Percentiles rank a stretch among this genome's conserved stretches.
phyloP scores from a whole-genome alignment of 2,888 invertebrate species.

The Ochlodes sylvanus region DNA sequence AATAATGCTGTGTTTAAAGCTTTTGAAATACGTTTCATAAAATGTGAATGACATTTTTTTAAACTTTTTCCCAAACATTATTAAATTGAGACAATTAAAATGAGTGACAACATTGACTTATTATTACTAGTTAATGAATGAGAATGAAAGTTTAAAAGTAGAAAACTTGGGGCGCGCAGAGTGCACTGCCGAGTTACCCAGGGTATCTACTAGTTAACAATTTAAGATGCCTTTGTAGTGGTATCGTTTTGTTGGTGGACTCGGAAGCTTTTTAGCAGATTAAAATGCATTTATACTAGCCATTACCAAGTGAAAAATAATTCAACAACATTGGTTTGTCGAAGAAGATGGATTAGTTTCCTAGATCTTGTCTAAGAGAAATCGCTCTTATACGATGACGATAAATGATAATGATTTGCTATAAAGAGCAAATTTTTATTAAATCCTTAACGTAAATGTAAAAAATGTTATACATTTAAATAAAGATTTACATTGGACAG shows the following conservation, averaged over 20 bases:
- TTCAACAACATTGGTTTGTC: no score
- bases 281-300: no score
- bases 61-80: slow-evolving; percentile 17
- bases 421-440: no score
- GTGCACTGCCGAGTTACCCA: background rate
- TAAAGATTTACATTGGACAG: no score
- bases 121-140: no score
- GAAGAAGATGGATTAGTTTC: no score
- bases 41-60: slow-evolving; percentile 1
- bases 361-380: no score
- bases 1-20: background rate
- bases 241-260: background rate
- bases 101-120: slow-evolving; percentile 14
- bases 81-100: slow-evolving; percentile 18
- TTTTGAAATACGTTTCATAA: background rate
- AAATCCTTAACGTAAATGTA: no score
- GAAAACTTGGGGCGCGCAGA: slow-evolving; percentile 2
- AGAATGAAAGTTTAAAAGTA: slow-evolving; percentile 21
- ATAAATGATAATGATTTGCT: no score
- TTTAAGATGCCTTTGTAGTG: slow-evolving; percentile 2
- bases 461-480: no score
- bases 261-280: background rate
- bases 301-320: no score
- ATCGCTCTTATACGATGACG: no score
- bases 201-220: slow-evolving; percentile 4